Evolutionary conservation across 2,113 vertebrate genomes (phyloP).

Genomic region (Morone chrysops): DNA sequence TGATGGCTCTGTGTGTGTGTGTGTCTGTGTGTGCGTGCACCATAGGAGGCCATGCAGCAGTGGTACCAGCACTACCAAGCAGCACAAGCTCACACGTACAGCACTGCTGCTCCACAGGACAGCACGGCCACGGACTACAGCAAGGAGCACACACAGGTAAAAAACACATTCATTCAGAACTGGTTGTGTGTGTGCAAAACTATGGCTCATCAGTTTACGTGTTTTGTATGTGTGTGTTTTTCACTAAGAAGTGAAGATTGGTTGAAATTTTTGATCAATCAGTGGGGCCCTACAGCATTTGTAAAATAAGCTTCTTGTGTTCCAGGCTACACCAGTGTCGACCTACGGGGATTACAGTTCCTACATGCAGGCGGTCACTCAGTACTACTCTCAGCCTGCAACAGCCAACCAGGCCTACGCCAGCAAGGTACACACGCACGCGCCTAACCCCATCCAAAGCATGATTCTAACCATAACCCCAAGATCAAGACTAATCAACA

Average conservation of each 20-base stretch:
- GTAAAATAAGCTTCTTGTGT: conserved; percentile 26
- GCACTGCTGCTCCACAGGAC: conserved; percentile 73
- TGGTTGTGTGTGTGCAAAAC: background rate
- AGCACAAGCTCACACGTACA: conserved; percentile 83
- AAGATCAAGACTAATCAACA: background rate
- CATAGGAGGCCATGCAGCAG: conserved; percentile 86
- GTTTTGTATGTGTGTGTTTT: background rate
- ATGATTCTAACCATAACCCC: background rate
- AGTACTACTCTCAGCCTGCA: conserved; percentile 85
- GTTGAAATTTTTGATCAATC: background rate
- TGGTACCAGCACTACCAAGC: conserved; percentile 88
- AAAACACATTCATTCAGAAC: background rate
- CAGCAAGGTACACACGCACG: conserved; percentile 81
- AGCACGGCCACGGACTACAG: conserved; percentile 77
- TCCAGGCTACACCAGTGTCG: conserved; percentile 77
- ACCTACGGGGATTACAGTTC: conserved; percentile 83
- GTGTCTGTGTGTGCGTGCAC: conserved; percentile 43
- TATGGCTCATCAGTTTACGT: background rate
- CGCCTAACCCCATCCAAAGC: background rate
- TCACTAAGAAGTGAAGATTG: no score
- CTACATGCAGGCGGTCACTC: conserved; percentile 86
- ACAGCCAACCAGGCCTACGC: conserved; percentile 80
- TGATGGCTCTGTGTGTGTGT: conserved; percentile 34
- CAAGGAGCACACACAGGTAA: conserved; percentile 85
- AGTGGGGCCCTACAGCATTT: background rate